Evolutionary conservation across 1,140 invertebrate genomes (phyloP).

Genomic region (Halesus radiatus): DNA sequence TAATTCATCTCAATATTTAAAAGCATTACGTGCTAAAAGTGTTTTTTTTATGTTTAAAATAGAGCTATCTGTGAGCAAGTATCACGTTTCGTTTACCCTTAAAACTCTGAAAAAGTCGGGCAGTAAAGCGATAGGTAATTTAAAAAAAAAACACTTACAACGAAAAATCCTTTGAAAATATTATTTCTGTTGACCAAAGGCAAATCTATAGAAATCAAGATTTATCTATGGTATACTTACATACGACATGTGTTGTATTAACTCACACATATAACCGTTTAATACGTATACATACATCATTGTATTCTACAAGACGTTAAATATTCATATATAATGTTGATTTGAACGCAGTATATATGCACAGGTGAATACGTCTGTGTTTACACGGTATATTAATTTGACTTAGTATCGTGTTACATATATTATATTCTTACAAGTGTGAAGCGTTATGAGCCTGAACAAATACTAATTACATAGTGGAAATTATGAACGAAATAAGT

Average conservation of each 20-base stretch:
- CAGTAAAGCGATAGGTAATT: no score
- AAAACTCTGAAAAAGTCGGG: no score
- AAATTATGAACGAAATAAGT: neutral
- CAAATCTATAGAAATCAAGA: neutral
- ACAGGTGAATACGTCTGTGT: slow-evolving; percentile 19
- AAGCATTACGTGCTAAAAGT: no score
- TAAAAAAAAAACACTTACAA: no score
- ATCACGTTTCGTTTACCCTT: no score
- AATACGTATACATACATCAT: neutral
- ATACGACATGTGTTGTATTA: neutral
- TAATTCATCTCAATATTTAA: no score
- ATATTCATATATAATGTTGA: slow-evolving; percentile 4
- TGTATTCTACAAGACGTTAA: neutral
- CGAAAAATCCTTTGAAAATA: no score
- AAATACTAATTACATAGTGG: neutral
- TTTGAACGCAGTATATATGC: slow-evolving; percentile 1
- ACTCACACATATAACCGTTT: neutral
- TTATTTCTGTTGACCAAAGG: no score
- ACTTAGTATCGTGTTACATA: slow-evolving; percentile 9
- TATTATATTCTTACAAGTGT: neutral
- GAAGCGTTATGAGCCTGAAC: neutral
- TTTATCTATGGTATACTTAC: neutral
- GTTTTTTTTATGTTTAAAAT: no score
- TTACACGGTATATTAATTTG: slow-evolving; percentile 32
- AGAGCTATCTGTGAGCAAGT: no score